Conservation (phyloP, 2,797 vertebrate genomes). For the Rousettus madagascariensis region DNA sequence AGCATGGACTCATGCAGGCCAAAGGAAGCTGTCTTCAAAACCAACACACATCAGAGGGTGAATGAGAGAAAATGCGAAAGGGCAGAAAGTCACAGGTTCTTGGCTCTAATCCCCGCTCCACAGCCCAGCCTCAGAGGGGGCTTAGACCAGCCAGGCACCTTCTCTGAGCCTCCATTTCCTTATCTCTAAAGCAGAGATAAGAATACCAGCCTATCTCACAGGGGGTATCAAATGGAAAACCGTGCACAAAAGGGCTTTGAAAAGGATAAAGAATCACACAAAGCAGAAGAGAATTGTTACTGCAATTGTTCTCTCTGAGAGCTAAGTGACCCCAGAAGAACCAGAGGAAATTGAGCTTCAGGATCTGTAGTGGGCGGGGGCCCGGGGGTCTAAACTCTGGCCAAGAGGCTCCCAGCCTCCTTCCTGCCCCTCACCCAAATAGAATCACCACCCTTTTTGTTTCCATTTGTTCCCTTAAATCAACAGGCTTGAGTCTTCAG, state of each 20-base stretch:
- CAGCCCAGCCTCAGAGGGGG: neutral
- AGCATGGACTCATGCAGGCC: neutral
- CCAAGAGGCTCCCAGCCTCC: neutral
- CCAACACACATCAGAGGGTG: neutral
- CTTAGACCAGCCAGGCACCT: neutral
- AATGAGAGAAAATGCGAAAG: neutral
- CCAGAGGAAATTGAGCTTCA: neutral
- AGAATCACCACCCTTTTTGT: neutral
- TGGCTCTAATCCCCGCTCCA: neutral
- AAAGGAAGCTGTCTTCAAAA: neutral
- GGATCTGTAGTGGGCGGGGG: neutral
- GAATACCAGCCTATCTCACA: slow-evolving; percentile 34
- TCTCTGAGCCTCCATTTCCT: slow-evolving; percentile 27
- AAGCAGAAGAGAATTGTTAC: neutral
- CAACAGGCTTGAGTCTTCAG: neutral
- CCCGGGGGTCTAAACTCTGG: neutral
- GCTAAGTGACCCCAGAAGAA: slow-evolving; percentile 35
- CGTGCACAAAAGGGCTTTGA: slow-evolving; percentile 52
- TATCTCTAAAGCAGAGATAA: slow-evolving; percentile 61
- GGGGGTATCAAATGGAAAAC: slow-evolving; percentile 53
- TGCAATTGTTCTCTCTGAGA: slow-evolving; percentile 7
- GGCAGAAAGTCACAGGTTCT: neutral
- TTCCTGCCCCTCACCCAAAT: neutral
- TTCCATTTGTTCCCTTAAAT: neutral
- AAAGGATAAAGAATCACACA: slow-evolving; percentile 50